Conservation (phyloP, 2,888 invertebrate genomes). For the Ophioninae sp. region DNA sequence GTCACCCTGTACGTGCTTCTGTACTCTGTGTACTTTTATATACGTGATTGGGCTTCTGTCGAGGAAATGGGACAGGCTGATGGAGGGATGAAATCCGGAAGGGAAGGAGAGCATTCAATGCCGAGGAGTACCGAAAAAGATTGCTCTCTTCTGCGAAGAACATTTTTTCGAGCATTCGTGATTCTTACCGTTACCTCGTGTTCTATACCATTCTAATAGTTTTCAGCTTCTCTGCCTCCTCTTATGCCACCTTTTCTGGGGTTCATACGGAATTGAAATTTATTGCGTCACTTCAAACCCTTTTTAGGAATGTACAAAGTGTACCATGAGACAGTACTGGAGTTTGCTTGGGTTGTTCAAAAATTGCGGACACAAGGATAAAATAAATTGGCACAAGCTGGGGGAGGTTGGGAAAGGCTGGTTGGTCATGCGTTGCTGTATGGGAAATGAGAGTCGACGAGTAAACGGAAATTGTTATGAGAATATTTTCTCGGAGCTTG, state of each 20-base stretch:
- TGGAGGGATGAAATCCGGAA: background rate
- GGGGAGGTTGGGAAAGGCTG: background rate
- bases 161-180: slow-evolving; percentile 37
- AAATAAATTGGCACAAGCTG: background rate
- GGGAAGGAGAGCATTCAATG: background rate
- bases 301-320: background rate
- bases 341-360: slow-evolving; percentile 6
- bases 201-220: background rate
- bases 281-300: background rate
- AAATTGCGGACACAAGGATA: slow-evolving; percentile 32
- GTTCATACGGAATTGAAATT: background rate
- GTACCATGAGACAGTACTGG: background rate
- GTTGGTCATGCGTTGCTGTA: background rate
- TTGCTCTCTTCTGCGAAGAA: slow-evolving; percentile 24
- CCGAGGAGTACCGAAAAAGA: slow-evolving; percentile 20
- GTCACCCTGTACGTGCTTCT: background rate
- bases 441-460: background rate
- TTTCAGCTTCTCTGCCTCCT: background rate
- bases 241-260: background rate
- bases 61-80: slow-evolving; percentile 4
- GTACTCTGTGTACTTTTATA: background rate
- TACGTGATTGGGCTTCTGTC: background rate
- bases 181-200: slow-evolving; percentile 23
- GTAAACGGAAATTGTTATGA: slow-evolving; percentile 16
- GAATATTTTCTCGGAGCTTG: slow-evolving; percentile 14